Conservation (phyloP, 1,140 invertebrate species). For the Sipha flava region DNA sequence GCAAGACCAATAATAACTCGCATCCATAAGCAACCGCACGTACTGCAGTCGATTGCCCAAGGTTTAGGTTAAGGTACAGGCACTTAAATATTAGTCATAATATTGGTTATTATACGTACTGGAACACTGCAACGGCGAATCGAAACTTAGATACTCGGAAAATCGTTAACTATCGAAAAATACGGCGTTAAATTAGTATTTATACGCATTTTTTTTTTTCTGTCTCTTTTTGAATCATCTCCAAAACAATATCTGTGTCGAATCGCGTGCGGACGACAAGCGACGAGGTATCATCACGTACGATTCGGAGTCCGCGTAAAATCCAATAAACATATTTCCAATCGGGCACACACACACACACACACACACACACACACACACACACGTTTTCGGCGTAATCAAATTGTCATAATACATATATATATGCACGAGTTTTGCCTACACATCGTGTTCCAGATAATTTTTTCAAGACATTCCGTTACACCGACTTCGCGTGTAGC, state of each 20-base stretch:
- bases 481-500: neutral
- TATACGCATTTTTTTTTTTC: neutral
- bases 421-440: neutral
- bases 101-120: too few relatives aligned
- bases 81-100: too few relatives aligned
- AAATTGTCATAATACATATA: neutral
- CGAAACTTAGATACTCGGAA: too few relatives aligned
- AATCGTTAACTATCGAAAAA: neutral
- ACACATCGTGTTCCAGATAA: neutral
- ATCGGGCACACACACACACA: neutral
- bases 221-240: neutral
- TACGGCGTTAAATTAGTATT: neutral
- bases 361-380: too few relatives aligned
- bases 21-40: too few relatives aligned
- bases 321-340: slow-evolving; percentile 8
- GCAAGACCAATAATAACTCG: too few relatives aligned
- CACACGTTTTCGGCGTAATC: neutral
- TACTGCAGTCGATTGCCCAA: too few relatives aligned
- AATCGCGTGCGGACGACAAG: neutral
- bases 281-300: neutral
- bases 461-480: slow-evolving; percentile 1
- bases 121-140: too few relatives aligned
- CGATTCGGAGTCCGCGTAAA: neutral
- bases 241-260: neutral
- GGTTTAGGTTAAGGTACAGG: too few relatives aligned